phyloP scores from a whole-genome alignment of 2,113 vertebrate species.

The Cheirogaleus medius region DNA sequence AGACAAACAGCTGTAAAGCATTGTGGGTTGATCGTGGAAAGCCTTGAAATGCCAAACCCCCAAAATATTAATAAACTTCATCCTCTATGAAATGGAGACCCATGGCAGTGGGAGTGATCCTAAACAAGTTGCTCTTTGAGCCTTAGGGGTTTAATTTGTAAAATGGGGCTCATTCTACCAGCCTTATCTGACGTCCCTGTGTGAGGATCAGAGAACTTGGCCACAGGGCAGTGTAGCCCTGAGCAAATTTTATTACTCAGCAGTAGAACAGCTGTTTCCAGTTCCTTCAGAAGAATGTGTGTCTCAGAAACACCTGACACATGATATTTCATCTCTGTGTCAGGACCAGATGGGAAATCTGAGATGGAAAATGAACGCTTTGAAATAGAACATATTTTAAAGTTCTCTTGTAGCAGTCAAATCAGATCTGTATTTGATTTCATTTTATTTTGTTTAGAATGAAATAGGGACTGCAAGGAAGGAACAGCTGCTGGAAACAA shows the following conservation, averaged over 20 bases:
- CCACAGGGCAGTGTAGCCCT: accelerated
- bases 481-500: constrained; percentile 61
- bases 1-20: background rate
- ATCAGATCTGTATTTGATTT: constrained; percentile 72
- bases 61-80: background rate
- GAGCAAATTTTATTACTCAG: background rate
- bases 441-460: constrained; percentile 68
- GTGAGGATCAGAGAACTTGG: background rate
- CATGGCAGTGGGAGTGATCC: background rate
- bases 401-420: constrained; percentile 60
- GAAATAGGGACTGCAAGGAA: constrained; percentile 56
- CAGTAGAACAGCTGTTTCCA: constrained; percentile 55
- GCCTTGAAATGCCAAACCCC: background rate
- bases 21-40: background rate
- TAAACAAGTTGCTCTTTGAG: background rate
- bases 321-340: constrained; percentile 55
- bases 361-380: constrained; percentile 59
- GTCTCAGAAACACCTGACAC: constrained; percentile 68
- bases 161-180: background rate
- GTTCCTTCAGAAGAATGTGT: constrained; percentile 44
- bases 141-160: background rate
- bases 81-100: background rate
- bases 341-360: constrained; percentile 67
- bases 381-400: constrained; percentile 65
- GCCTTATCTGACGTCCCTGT: background rate